Conservation (phyloP, 2,888 invertebrate genomes). For the Steinernema scapterisci region DNA sequence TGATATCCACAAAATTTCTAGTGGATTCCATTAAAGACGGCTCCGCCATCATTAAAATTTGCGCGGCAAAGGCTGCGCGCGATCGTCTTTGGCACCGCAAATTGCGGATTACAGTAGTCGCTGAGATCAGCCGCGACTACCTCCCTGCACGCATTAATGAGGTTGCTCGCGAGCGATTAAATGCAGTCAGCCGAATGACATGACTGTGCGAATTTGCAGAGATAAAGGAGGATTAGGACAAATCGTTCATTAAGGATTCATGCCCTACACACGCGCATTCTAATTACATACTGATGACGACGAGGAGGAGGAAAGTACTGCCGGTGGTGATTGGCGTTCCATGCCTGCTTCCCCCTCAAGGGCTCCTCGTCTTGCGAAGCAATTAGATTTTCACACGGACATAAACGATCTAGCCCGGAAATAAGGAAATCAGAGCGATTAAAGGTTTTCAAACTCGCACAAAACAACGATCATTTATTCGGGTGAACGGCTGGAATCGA, state of each 20-base stretch:
- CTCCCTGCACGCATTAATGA: constrained; percentile 24
- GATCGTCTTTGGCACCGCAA: background rate
- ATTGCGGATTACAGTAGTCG: constrained; percentile 29
- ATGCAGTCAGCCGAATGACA: constrained; percentile 32
- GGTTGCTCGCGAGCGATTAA: constrained; percentile 30
- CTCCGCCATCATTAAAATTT: too few species aligned
- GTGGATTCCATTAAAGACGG: too few species aligned
- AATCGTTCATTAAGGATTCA: constrained; percentile 31
- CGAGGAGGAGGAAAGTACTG: background rate
- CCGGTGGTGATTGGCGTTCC: constrained; percentile 19
- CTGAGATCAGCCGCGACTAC: constrained; percentile 21
- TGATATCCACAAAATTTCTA: too few species aligned
- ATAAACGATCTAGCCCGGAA: too few species aligned
- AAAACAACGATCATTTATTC: too few species aligned
- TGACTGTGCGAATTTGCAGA: constrained; percentile 27
- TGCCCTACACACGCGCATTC: constrained; percentile 2
- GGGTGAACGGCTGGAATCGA: background rate
- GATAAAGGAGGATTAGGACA: constrained; percentile 31
- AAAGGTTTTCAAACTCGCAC: too few species aligned
- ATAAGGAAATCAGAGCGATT: too few species aligned
- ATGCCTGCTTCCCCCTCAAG: too few species aligned
- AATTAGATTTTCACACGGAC: too few species aligned
- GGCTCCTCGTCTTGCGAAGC: too few species aligned
- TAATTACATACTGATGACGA: constrained; percentile 4
- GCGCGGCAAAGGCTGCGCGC: too few species aligned